Evolutionary conservation across 2,797 vertebrate species (phyloP), one percentile per base, ranked within the genome.

Genomic region (Salmo trutta): DNA sequence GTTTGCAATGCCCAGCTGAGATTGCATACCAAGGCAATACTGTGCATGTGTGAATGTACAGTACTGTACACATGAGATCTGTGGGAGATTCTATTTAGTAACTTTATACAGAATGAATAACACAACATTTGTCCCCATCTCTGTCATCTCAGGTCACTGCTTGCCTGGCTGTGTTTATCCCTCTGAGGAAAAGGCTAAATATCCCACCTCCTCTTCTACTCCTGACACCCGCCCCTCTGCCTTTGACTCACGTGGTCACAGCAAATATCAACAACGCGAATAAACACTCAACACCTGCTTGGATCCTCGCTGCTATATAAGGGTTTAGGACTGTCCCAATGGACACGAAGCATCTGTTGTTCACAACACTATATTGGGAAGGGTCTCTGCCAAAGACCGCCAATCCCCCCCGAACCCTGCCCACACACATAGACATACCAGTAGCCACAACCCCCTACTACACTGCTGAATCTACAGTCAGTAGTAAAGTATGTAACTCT

Each of bases 401-500:
- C 10, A 10, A 47, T 3, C 10, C 21, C 73, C 21, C 10, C 33
- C 4, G 36, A 73, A 15, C 24, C 7, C 19, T 10, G 21, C 41
- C 41, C 41, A 52, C 51, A 56, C 71, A 75, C 41, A 31, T 41
- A 68, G 29, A 75, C 36, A 68, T 65, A 52, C 64, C 16, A 33
- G 8, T n/a, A 64, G 33, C 51, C 56, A 16, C 19, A 0, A 64
- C 41, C 73, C 75, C 62, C 54, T 31, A 7, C 31, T 4, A 15
- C 65, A 70, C 69, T 52, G 27, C 69, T 73, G 21, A 47, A 66
- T 51, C 31, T 54, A 47, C 10, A 24, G 52, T 73, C 75, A 47
- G 15, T 33, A 29, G 2, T 47, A 17, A 6, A 47, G 16, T 33
- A 69, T n/a, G 29, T 70, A 41, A 31, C 66, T 68, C 77, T 74